Percentiles rank a stretch among this genome's conserved stretches.
These are phyloP conservation scores for Gavia stellata DNA, from an alignment of 2,113 vertebrate genomes.

Conservation along the genomic window DNA sequence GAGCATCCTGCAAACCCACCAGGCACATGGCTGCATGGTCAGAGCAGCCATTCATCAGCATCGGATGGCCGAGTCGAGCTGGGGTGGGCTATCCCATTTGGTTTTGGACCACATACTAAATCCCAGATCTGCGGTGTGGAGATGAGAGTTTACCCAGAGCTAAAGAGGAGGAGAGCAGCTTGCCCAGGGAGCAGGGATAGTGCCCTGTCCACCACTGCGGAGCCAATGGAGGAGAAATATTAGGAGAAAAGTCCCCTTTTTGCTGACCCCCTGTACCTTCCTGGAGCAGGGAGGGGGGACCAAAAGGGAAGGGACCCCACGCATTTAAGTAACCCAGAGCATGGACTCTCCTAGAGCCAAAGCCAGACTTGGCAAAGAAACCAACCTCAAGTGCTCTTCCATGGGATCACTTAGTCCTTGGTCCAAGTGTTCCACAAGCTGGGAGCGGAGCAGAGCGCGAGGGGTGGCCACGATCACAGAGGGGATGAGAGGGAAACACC, in stretches of 20 bases:
- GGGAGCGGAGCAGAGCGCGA: not conserved
- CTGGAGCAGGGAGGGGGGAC: fast-evolving
- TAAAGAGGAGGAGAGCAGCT: not conserved
- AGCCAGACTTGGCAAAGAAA: not conserved
- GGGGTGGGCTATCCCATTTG: fast-evolving
- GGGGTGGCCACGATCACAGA: fast-evolving
- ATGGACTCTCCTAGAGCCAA: not conserved
- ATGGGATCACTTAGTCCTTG: fast-evolving
- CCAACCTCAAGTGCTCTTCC: not conserved
- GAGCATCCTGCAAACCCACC: not conserved
- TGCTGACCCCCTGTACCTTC: not conserved
- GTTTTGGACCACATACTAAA: not conserved
- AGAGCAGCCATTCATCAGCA: fast-evolving
- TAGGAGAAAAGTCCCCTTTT: not conserved
- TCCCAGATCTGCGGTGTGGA: not conserved
- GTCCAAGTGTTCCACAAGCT: not conserved
- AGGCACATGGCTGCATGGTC: not conserved
- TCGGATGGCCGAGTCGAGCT: fast-evolving
- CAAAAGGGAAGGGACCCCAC: not conserved
- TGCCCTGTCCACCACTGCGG: not conserved
- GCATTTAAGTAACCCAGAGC: not conserved
- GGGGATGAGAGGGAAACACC: not conserved
- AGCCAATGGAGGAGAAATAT: not conserved
- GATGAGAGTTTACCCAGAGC: not conserved
- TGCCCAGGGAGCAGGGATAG: not conserved